Percentiles rank a stretch among this genome's conserved stretches.
These are phyloP conservation scores for Megaptera novaeangliae DNA, from an alignment of 2,113 vertebrate genomes.

Conservation along the genomic window DNA sequence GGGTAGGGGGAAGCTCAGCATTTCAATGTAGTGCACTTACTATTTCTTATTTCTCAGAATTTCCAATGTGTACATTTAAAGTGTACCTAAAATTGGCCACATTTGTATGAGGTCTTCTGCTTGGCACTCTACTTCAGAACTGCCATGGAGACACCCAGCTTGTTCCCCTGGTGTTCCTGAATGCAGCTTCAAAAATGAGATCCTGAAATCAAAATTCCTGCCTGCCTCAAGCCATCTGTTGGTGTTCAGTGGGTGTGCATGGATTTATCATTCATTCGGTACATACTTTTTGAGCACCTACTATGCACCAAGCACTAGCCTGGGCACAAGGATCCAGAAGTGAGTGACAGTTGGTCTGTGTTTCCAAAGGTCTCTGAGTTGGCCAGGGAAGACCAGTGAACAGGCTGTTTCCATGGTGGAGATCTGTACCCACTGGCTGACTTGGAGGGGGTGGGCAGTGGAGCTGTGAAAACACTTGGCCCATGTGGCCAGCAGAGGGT, in stretches of 20 bases:
- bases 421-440: background rate
- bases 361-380: background rate
- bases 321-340: background rate
- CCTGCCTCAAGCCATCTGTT: background rate
- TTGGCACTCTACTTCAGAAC: background rate
- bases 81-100: background rate
- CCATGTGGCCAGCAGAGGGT: background rate
- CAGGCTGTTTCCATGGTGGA: background rate
- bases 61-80: background rate
- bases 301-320: background rate
- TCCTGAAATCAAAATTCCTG: background rate
- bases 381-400: too few relatives aligned
- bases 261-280: background rate
- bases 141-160: background rate
- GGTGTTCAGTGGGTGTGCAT: background rate
- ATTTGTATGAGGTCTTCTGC: background rate
- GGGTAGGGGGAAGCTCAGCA: background rate
- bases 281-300: background rate
- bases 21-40: background rate
- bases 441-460: accelerated
- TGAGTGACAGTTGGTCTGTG: background rate
- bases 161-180: accelerated
- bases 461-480: accelerated
- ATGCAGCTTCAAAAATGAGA: background rate
- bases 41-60: background rate